phyloP scores from a whole-genome alignment of 2,888 invertebrate species.

The Pelosia muscerda region DNA sequence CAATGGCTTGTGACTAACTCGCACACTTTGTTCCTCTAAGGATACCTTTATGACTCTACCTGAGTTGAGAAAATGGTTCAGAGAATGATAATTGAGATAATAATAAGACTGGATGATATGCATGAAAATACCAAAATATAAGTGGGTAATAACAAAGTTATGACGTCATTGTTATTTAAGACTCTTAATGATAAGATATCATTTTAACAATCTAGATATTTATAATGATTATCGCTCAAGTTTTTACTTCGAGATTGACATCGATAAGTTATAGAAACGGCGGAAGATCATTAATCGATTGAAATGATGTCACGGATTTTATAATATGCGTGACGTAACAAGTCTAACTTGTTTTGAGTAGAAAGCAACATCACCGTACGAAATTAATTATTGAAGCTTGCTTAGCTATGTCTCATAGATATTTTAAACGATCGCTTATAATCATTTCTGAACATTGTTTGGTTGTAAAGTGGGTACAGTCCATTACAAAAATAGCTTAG shows the following conservation, averaged over 20 bases:
- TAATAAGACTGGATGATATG: background rate
- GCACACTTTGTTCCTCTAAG: too few relatives aligned
- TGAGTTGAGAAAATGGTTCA: too few relatives aligned
- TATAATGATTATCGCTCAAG: background rate
- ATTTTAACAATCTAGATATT: constrained; percentile 4
- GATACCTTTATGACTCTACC: too few relatives aligned
- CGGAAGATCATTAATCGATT: constrained; percentile 19
- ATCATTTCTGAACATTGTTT: background rate
- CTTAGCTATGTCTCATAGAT: background rate
- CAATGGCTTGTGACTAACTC: too few relatives aligned
- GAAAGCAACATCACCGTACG: constrained; percentile 37
- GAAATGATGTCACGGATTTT: constrained; percentile 28
- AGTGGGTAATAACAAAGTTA: background rate
- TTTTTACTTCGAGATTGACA: background rate
- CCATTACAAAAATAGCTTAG: background rate
- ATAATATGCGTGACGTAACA: constrained; percentile 37
- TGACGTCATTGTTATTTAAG: constrained; percentile 1
- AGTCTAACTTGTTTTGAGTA: constrained; percentile 43
- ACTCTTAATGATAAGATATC: background rate
- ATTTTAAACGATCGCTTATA: background rate
- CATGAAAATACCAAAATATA: background rate
- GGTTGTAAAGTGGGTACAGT: background rate
- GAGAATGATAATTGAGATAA: too few relatives aligned
- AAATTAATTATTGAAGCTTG: constrained; percentile 37
- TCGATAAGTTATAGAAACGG: constrained; percentile 1